phyloP scores from a whole-genome alignment of 2,797 vertebrate species.

The Peromyscus attwateri region DNA sequence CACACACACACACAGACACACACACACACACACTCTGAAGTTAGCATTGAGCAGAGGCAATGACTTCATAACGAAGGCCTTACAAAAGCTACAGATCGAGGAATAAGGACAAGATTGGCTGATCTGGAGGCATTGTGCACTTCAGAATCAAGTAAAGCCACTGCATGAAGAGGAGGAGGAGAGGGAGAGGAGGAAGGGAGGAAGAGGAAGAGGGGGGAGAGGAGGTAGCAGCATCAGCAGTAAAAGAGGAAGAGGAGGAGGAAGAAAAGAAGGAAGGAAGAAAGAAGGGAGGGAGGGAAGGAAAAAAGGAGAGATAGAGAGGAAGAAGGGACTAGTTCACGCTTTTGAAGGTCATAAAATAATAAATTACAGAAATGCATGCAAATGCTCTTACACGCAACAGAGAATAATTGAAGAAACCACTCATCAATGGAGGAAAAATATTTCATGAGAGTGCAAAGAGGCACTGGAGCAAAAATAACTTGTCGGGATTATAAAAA shows the following conservation, averaged over 20 bases:
- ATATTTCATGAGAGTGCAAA: constrained; percentile 56
- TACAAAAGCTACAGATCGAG: background rate
- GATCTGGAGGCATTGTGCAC: background rate
- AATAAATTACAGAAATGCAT: background rate
- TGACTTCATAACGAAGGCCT: background rate
- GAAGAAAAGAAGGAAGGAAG: background rate
- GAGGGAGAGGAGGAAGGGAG: too few relatives aligned
- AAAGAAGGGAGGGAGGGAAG: too few relatives aligned
- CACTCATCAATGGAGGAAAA: constrained; percentile 60
- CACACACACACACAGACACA: background rate
- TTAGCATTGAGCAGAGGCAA: background rate
- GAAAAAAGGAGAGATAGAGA: background rate
- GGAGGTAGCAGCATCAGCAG: too few relatives aligned
- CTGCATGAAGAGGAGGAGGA: background rate
- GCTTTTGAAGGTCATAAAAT: background rate
- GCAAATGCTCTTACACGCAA: constrained; percentile 27
- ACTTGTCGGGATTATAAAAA: constrained; percentile 77
- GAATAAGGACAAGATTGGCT: background rate
- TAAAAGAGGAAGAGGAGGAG: too few relatives aligned
- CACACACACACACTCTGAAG: background rate
- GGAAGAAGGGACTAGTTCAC: background rate
- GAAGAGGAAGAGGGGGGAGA: background rate
- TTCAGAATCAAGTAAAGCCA: constrained; percentile 42
- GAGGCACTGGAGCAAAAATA: constrained; percentile 71
- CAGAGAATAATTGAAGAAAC: constrained; percentile 68